Conservation (phyloP, 2,888 invertebrate species). For the Drosophila flavopinicola region DNA sequence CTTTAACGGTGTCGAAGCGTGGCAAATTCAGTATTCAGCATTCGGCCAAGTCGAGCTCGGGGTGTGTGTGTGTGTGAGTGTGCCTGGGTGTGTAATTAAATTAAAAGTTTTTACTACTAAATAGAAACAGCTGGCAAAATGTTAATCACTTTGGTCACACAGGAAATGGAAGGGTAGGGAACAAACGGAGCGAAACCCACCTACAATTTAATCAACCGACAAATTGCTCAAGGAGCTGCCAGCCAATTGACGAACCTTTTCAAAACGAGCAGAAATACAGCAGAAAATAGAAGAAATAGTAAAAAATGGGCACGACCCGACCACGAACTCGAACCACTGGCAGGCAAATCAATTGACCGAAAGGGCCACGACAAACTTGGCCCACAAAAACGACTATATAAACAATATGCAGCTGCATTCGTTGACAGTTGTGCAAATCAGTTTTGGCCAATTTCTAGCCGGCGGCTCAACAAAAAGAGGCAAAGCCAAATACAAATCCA, state of each 20-base stretch:
- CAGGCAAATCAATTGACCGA: slow-evolving; percentile 66
- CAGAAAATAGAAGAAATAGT: neutral
- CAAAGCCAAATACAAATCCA: slow-evolving; percentile 13
- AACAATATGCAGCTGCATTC: slow-evolving; percentile 61
- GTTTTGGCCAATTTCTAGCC: slow-evolving; percentile 72
- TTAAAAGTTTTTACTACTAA: slow-evolving; percentile 58
- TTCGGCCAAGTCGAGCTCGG: neutral
- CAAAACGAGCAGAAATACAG: neutral
- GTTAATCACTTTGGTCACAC: slow-evolving; percentile 59
- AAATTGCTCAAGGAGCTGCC: slow-evolving; percentile 52
- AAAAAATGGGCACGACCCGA: slow-evolving; percentile 49
- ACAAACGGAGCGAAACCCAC: slow-evolving; percentile 24
- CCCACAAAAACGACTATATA: slow-evolving; percentile 49
- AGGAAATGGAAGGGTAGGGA: slow-evolving; percentile 69
- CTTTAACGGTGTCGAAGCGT: slow-evolving; percentile 49
- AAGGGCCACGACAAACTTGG: slow-evolving; percentile 63
- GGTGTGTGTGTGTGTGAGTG: neutral
- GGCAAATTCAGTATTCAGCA: slow-evolving; percentile 25
- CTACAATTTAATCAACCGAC: slow-evolving; percentile 52
- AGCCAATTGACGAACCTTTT: slow-evolving; percentile 46
- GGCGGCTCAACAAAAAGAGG: slow-evolving; percentile 25
- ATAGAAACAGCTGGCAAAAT: slow-evolving; percentile 56
- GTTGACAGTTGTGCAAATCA: slow-evolving; percentile 73
- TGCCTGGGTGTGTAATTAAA: slow-evolving; percentile 62
- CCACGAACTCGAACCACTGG: slow-evolving; percentile 40